Evolutionary conservation across 23 tunicate genomes (phyloP).

Genomic region (Oikopleura vanhoeffeni): DNA sequence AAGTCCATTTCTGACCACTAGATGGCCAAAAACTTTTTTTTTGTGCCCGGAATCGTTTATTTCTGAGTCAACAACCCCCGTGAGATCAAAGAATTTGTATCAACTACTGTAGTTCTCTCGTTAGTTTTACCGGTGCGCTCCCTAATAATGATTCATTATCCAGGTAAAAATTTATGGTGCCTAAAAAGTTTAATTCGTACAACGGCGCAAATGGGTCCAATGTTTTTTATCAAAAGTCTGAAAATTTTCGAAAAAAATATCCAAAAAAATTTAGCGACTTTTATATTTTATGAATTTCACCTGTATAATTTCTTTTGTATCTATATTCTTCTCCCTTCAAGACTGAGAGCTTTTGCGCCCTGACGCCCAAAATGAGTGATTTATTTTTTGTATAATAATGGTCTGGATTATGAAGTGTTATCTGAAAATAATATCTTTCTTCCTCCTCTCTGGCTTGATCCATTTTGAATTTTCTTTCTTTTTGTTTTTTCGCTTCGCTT

Average conservation of each 20-base stretch:
- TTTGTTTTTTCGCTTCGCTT: conserved; percentile 7
- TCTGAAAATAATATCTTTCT: background rate
- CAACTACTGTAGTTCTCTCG: too few relatives aligned
- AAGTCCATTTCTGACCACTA: too few relatives aligned
- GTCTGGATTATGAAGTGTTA: background rate
- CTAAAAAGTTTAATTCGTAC: too few relatives aligned
- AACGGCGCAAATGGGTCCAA: too few relatives aligned
- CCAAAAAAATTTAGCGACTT: background rate
- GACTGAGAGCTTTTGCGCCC: background rate
- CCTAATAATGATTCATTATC: background rate
- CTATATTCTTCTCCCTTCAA: conserved; percentile 1
- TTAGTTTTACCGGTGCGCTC: too few relatives aligned
- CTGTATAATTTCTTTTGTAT: background rate
- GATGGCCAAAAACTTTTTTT: too few relatives aligned
- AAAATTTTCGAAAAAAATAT: background rate
- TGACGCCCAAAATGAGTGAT: background rate
- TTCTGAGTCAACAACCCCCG: too few relatives aligned
- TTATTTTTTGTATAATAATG: background rate
- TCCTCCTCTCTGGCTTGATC: background rate
- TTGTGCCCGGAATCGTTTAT: too few relatives aligned
- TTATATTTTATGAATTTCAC: background rate
- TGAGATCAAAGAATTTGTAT: too few relatives aligned
- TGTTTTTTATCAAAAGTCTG: too few relatives aligned
- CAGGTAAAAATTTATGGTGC: background rate
- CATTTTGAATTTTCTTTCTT: background rate